These are phyloP conservation scores for Caenorhabditis angaria DNA, from an alignment of 2,888 invertebrate genomes.

Conservation along the genomic window DNA sequence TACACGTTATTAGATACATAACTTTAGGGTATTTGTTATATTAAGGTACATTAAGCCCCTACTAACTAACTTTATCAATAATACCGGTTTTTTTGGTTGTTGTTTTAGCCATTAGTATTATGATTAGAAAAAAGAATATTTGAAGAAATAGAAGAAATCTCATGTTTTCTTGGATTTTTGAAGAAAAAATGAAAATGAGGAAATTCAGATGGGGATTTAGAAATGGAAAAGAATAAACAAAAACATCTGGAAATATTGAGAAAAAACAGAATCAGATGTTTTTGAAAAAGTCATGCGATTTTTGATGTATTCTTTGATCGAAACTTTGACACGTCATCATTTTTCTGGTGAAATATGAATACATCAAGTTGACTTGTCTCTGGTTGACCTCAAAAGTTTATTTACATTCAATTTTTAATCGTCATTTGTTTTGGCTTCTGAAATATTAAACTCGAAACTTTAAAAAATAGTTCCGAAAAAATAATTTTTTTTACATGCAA, in stretches of 20 bases:
- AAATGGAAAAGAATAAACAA: background rate
- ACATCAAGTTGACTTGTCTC: no score
- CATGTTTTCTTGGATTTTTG: background rate
- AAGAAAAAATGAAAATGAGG: background rate
- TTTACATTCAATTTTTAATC: no score
- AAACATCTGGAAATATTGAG: background rate
- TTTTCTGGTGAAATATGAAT: no score
- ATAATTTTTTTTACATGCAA: no score
- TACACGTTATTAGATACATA: no score
- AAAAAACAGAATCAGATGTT: background rate
- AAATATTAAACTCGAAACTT: no score
- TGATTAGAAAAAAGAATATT: background rate
- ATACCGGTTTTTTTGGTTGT: conserved; percentile 10
- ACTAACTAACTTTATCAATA: conserved; percentile 27
- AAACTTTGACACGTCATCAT: background rate
- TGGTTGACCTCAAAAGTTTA: no score
- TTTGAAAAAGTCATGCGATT: background rate
- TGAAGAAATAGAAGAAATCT: conserved; percentile 5
- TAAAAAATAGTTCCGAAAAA: no score
- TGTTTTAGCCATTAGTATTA: background rate
- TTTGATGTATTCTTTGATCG: no score
- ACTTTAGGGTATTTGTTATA: no score
- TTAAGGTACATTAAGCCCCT: no score
- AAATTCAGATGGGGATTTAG: background rate
- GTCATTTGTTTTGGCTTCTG: no score